A percentile compares a stretch with the other conserved stretches of the same genome.
phyloP scores from a whole-genome alignment of 2,888 invertebrate genomes.

The Lacanobia oleracea region DNA sequence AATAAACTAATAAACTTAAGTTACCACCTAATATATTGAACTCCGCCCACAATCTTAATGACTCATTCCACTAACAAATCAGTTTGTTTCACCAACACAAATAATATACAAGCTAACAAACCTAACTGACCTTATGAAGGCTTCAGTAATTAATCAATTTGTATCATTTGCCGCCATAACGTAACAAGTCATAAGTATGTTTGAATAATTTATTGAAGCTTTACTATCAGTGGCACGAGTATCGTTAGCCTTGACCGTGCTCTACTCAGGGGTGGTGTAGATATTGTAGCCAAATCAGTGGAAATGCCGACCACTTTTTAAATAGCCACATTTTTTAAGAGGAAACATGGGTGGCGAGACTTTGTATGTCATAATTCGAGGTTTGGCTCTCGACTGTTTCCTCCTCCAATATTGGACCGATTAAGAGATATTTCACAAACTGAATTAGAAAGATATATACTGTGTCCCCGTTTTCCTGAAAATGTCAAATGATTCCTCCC shows the following conservation, averaged over 20 bases:
- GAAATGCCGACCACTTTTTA: no score
- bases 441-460: no score
- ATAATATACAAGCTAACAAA: constrained; percentile 29
- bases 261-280: not conserved
- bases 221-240: constrained; percentile 14
- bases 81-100: constrained; percentile 36
- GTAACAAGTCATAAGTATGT: constrained; percentile 17
- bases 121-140: constrained; percentile 16
- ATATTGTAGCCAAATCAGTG: not conserved
- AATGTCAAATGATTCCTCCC: no score
- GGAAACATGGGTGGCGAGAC: no score
- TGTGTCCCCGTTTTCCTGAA: no score
- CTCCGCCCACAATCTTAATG: constrained; percentile 26
- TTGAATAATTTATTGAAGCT: constrained; percentile 47
- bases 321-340: no score
- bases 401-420: no score
- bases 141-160: constrained; percentile 53
- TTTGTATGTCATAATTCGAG: no score
- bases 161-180: constrained; percentile 14
- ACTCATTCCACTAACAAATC: constrained; percentile 45
- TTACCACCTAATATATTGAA: not conserved
- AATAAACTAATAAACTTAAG: constrained; percentile 3
- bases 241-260: constrained; percentile 39
- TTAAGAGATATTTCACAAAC: no score
- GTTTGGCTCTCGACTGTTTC: no score